Conservation (phyloP, 2,113 vertebrate genomes). For the Columba livia region DNA sequence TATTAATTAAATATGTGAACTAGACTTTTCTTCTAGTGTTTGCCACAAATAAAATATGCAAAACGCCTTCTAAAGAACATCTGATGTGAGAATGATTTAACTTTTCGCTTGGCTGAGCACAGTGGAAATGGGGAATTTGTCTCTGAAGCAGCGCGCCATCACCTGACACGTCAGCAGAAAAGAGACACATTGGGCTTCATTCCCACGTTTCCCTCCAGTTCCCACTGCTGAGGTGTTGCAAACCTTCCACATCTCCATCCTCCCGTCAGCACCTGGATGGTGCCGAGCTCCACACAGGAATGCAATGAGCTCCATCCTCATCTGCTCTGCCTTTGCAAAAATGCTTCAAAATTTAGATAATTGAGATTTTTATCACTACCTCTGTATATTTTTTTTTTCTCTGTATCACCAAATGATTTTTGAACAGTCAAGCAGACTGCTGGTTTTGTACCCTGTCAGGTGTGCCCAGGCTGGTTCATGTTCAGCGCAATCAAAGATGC, state of each 20-base stretch:
- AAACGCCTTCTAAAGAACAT: slow-evolving; percentile 6
- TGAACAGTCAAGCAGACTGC: too few species aligned
- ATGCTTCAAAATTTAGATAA: rapidly evolving
- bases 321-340: rapidly evolving
- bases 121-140: background rate
- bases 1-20: background rate
- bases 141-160: background rate
- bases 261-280: rapidly evolving
- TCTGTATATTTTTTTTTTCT: background rate
- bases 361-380: background rate
- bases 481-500: rapidly evolving
- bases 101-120: background rate
- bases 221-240: background rate
- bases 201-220: background rate
- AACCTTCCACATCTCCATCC: background rate
- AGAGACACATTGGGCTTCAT: background rate
- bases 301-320: rapidly evolving
- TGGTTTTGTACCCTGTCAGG: background rate
- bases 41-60: background rate
- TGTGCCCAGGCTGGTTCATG: background rate
- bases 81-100: background rate
- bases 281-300: background rate
- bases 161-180: background rate
- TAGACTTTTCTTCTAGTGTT: background rate
- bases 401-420: too few species aligned